phyloP scores from a whole-genome alignment of 2,888 invertebrate species.

The Idaea aversata region DNA sequence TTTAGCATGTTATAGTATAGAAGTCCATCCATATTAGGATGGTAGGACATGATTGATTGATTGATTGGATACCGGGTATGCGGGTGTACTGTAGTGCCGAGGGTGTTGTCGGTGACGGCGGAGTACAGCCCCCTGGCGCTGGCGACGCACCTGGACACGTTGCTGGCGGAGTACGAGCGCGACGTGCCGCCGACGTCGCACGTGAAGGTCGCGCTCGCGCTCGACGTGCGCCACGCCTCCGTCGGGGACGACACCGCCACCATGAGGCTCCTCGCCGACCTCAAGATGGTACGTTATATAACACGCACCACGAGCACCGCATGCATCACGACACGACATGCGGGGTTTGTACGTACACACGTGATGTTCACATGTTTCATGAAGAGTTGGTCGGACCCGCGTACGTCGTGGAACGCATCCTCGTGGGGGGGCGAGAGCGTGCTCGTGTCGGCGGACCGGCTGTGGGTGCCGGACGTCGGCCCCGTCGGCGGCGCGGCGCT shows the following conservation, averaged over 20 bases:
- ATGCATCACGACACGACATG: too few species aligned
- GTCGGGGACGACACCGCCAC: constrained; percentile 83
- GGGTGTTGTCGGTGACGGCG: constrained; percentile 1
- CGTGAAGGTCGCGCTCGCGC: constrained; percentile 73
- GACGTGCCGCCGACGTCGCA: constrained; percentile 44
- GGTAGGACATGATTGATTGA: too few species aligned
- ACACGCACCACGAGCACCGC: neutral
- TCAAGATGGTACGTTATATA: constrained; percentile 77
- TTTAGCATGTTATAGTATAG: too few species aligned
- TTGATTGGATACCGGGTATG: too few species aligned
- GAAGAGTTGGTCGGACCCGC: constrained; percentile 88
- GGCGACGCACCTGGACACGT: constrained; percentile 52
- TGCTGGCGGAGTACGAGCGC: constrained; percentile 70
- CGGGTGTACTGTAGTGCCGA: neutral
- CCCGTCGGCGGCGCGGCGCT: constrained; percentile 86
- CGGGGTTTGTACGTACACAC: neutral
- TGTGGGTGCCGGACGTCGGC: constrained; percentile 88
- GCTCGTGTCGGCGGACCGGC: constrained; percentile 84
- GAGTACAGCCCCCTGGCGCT: constrained; percentile 43
- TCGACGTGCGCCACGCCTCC: constrained; percentile 83
- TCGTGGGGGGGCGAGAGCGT: constrained; percentile 82
- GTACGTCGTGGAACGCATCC: constrained; percentile 84
- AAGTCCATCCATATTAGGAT: too few species aligned
- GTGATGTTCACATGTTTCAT: constrained; percentile 30
- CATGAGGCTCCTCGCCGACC: constrained; percentile 64